These are phyloP conservation scores for Rhopalosiphum padi DNA, from an alignment of 1,140 invertebrate species.

Conservation along the genomic window DNA sequence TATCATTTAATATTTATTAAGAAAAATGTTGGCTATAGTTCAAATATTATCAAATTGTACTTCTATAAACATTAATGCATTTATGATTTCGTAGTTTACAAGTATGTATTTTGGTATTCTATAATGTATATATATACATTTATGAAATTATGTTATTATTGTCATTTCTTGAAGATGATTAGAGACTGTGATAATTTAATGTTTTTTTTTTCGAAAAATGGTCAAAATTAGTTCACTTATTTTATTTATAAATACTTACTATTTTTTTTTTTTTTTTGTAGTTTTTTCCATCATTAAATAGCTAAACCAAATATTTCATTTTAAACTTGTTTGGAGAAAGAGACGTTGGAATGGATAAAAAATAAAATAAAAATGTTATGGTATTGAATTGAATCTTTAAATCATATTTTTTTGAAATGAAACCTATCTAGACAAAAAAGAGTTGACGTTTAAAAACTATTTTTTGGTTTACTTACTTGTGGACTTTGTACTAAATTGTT, in stretches of 20 bases:
- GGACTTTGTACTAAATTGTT: neutral
- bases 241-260: neutral
- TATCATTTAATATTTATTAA: neutral
- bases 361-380: neutral
- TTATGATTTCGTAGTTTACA: neutral
- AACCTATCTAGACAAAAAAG: neutral
- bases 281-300: neutral
- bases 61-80: neutral
- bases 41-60: neutral
- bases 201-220: neutral
- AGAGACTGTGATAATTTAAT: neutral
- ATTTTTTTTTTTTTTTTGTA: neutral
- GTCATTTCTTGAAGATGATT: neutral
- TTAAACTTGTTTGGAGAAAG: neutral
- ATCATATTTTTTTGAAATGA: neutral
- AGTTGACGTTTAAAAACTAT: neutral
- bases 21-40: neutral
- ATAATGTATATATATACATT: neutral
- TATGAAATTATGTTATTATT: neutral
- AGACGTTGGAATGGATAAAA: neutral
- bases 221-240: neutral
- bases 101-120: neutral
- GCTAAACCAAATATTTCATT: neutral
- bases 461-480: neutral
- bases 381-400: neutral